Evolutionary conservation across 2,888 invertebrate species (phyloP).

Genomic region (Gortyna flavago): DNA sequence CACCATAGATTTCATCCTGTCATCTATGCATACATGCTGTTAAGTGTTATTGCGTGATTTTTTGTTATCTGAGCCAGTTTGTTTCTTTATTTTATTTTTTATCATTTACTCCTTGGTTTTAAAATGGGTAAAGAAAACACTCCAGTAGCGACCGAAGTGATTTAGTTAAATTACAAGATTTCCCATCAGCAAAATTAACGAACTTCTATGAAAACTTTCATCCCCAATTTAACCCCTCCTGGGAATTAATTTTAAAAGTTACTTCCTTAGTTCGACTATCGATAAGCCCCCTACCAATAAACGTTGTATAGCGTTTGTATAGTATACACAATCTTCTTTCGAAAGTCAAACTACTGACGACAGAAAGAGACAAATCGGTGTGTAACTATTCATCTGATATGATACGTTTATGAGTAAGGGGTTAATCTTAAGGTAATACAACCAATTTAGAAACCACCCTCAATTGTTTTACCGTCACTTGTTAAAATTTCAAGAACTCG

Average conservation of each 20-base stretch:
- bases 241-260: too few relatives aligned
- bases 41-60: neutral
- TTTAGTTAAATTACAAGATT: neutral
- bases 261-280: too few relatives aligned
- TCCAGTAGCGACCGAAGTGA: neutral
- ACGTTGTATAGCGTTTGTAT: too few relatives aligned
- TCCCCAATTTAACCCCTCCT: neutral
- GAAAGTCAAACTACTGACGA: too few relatives aligned
- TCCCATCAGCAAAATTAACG: neutral
- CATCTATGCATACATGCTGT: neutral
- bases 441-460: neutral
- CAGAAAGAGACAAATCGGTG: too few relatives aligned
- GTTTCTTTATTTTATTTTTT: too few relatives aligned
- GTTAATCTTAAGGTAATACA: neutral
- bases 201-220: neutral
- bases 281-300: too few relatives aligned
- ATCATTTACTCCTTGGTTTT: neutral
- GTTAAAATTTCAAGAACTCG: neutral
- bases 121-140: neutral
- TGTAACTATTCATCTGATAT: too few relatives aligned
- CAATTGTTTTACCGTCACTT: neutral
- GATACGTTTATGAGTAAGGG: too few relatives aligned
- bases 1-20: neutral
- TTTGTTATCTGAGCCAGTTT: neutral
- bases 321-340: too few relatives aligned